A percentile compares a stretch with the other conserved stretches of the same genome.
phyloP scores from a whole-genome alignment of 92 coral and sea anemone species.

The Phenganax marumi region DNA sequence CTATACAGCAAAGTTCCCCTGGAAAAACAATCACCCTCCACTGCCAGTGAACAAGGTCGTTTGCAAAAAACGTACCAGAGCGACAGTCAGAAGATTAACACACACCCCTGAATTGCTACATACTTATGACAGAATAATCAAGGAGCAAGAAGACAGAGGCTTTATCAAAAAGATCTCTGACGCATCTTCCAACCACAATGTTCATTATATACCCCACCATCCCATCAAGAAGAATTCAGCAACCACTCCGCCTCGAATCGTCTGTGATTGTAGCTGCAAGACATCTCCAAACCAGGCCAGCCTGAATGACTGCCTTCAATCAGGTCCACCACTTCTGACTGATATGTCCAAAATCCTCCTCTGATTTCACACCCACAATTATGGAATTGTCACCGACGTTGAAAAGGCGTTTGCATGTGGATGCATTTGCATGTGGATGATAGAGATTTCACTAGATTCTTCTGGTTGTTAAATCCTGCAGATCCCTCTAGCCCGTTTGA shows the following conservation, averaged over 20 bases:
- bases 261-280: conserved; percentile 57
- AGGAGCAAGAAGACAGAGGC: conserved; percentile 52
- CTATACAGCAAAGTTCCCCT: conserved; percentile 53
- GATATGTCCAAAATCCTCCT: conserved; percentile 51
- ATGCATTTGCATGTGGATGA: conserved; percentile 51
- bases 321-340: conserved; percentile 48
- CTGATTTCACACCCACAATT: conserved; percentile 46
- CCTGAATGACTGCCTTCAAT: conserved; percentile 54
- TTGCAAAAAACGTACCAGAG: conserved; percentile 48
- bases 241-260: conserved; percentile 57
- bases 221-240: conserved; percentile 58
- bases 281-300: conserved; percentile 34
- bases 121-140: conserved; percentile 45
- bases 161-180: conserved; percentile 55
- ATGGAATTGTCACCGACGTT: conserved; percentile 54
- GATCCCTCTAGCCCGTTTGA: conserved; percentile 48
- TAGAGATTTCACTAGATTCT: conserved; percentile 60
- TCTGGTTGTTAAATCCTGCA: conserved; percentile 48
- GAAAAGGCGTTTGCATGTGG: conserved; percentile 56
- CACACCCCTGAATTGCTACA: conserved; percentile 43
- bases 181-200: conserved; percentile 16
- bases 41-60: conserved; percentile 34
- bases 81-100: conserved; percentile 43
- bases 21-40: conserved; percentile 50
- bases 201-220: conserved; percentile 62